Conservation (phyloP, 2,113 vertebrate genomes). For the Caracal caracal region DNA sequence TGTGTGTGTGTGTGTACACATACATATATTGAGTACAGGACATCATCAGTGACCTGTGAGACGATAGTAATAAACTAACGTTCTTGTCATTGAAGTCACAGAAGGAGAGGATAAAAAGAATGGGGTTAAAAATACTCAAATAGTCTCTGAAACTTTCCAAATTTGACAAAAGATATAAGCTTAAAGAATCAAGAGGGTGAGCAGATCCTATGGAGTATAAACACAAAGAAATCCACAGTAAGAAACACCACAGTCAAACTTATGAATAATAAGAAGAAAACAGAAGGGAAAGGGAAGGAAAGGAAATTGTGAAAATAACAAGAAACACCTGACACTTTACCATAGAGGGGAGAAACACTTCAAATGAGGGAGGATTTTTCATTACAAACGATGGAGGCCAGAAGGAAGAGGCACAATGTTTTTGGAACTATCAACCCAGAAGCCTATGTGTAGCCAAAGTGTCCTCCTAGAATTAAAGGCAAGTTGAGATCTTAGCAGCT, state of each 20-base stretch:
- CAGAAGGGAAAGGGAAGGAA: too few relatives aligned
- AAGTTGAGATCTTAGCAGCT: background rate
- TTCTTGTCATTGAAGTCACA: background rate
- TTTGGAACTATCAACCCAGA: background rate
- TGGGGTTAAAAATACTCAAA: background rate
- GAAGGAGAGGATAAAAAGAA: background rate
- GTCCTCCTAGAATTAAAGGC: background rate
- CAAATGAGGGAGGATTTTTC: background rate
- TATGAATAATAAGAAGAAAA: background rate
- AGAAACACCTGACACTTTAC: background rate
- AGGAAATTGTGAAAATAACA: background rate
- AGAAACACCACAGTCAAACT: background rate
- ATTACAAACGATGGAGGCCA: background rate
- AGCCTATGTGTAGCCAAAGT: background rate
- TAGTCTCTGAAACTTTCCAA: background rate
- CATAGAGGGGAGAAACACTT: background rate
- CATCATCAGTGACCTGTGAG: background rate
- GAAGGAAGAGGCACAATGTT: background rate
- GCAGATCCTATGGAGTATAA: background rate
- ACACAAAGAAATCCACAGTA: background rate
- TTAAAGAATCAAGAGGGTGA: background rate
- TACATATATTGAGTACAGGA: too few relatives aligned
- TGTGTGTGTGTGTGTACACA: too few relatives aligned
- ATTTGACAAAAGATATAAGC: background rate
- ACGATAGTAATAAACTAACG: background rate